phyloP scores from a whole-genome alignment of 2,797 vertebrate genomes.

The Prunella strophiata region DNA sequence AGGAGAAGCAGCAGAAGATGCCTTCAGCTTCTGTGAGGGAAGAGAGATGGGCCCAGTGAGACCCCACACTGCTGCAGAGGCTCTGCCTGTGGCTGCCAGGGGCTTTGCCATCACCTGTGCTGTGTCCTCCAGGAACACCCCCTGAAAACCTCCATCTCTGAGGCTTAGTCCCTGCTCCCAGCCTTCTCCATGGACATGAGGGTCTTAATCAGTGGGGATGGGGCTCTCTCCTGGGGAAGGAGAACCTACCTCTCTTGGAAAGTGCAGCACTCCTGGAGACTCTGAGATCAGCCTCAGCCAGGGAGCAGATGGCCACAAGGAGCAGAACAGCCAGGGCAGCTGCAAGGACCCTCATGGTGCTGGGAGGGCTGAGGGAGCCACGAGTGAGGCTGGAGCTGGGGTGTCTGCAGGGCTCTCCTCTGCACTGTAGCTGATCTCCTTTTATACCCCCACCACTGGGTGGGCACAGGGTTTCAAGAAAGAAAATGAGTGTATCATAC shows the following conservation, averaged over 20 bases:
- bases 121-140: rapidly evolving
- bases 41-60: not conserved
- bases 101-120: not conserved
- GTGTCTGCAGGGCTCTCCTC: not conserved
- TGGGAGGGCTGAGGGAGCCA: rapidly evolving
- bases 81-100: not conserved
- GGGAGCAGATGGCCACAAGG: not conserved
- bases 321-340: not conserved
- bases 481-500: not conserved
- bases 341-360: not conserved
- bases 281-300: rapidly evolving
- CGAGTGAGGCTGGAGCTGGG: not conserved
- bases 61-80: rapidly evolving
- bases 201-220: not conserved
- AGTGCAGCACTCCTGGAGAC: rapidly evolving
- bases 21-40: rapidly evolving
- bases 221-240: not conserved
- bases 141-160: not conserved
- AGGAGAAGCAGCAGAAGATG: rapidly evolving
- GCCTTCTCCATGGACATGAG: not conserved
- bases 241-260: rapidly evolving
- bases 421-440: not conserved
- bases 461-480: not conserved
- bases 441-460: not conserved
- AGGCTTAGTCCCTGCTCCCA: not conserved